Conservation (phyloP, 2,797 vertebrate genomes). For the Epinephelus coioides region DNA sequence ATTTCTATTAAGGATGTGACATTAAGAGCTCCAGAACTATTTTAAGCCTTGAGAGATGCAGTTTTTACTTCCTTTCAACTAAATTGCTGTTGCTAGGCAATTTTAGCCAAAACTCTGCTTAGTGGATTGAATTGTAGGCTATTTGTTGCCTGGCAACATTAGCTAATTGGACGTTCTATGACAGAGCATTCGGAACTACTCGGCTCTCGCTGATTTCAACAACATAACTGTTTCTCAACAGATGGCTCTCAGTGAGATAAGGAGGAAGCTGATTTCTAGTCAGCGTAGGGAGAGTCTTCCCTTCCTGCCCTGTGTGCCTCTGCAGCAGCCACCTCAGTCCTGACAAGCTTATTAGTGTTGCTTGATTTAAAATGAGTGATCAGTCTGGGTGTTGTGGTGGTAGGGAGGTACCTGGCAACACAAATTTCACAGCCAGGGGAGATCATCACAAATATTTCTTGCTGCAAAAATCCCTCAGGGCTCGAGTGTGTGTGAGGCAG, state of each 20-base stretch:
- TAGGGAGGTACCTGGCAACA: constrained; percentile 61
- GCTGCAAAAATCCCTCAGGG: constrained; percentile 53
- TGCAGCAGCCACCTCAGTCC: constrained; percentile 37
- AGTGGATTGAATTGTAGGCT: constrained; percentile 71
- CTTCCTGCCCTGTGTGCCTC: constrained; percentile 39
- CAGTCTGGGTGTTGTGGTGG: constrained; percentile 47
- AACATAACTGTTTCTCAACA: constrained; percentile 48
- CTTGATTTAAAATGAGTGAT: constrained; percentile 77
- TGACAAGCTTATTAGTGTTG: constrained; percentile 72
- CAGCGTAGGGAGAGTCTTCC: constrained; percentile 18
- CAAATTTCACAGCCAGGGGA: constrained; percentile 55
- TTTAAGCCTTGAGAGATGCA: constrained; percentile 67
- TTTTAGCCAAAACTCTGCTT: constrained; percentile 75
- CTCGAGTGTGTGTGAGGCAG: constrained; percentile 41
- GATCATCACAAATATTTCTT: constrained; percentile 64
- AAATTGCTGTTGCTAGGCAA: constrained; percentile 81
- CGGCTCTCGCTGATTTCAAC: constrained; percentile 66
- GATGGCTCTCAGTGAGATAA: constrained; percentile 44
- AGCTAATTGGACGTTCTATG: constrained; percentile 76
- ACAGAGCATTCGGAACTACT: constrained; percentile 60
- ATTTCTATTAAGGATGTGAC: constrained; percentile 69
- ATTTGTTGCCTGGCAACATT: constrained; percentile 84
- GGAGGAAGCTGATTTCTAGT: constrained; percentile 42
- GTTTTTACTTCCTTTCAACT: constrained; percentile 71
- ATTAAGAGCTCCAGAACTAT: constrained; percentile 69